Conservation (phyloP, 1,140 invertebrate genomes). For the Rhizoglyphus robini region DNA sequence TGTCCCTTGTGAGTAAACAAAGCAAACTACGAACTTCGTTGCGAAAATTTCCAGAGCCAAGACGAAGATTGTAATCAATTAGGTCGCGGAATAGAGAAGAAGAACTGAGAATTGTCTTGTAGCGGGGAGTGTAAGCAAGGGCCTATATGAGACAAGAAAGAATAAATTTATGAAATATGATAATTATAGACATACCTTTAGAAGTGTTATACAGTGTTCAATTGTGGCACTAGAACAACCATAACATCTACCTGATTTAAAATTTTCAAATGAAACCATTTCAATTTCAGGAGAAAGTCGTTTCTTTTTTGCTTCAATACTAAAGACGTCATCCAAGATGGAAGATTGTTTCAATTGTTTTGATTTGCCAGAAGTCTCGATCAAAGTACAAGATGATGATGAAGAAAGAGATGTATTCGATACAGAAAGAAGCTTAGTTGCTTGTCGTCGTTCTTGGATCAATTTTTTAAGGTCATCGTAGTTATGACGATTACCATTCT, state of each 20-base stretch:
- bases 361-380: background rate
- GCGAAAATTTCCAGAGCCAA: slow-evolving; percentile 47
- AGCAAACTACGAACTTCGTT: slow-evolving; percentile 72
- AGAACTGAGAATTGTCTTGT: slow-evolving; percentile 61
- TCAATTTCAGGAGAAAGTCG: background rate
- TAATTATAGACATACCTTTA: slow-evolving; percentile 39
- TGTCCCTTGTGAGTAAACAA: slow-evolving; percentile 78
- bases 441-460: slow-evolving; percentile 1
- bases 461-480: background rate
- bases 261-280: background rate
- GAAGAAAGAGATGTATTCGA: background rate
- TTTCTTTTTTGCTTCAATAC: background rate
- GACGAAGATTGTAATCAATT: slow-evolving; percentile 67
- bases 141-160: slow-evolving; percentile 38
- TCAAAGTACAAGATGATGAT: background rate
- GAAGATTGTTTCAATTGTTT: background rate
- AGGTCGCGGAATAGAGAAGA: slow-evolving; percentile 78
- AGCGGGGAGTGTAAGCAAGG: slow-evolving; percentile 64
- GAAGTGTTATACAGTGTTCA: slow-evolving; percentile 79
- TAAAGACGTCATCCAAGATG: background rate
- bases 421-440: background rate
- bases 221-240: slow-evolving; percentile 50
- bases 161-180: background rate
- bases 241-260: slow-evolving; percentile 35
- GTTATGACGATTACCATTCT: slow-evolving; percentile 39